Conservation (phyloP, 2,113 vertebrate genomes). For the Sus scrofa region DNA sequence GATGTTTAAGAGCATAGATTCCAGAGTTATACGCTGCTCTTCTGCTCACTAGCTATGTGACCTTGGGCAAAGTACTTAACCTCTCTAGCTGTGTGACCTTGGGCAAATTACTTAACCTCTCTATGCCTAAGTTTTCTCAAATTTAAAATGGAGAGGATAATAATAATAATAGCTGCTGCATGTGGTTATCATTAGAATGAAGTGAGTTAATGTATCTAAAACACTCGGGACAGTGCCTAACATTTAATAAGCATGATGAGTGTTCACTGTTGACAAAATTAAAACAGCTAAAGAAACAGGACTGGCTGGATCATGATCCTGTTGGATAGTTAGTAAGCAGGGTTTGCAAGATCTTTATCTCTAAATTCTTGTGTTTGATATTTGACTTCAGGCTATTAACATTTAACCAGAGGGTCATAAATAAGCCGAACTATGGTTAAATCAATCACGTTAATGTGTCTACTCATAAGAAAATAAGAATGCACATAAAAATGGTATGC, state of each 20-base stretch:
- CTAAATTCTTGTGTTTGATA: constrained; percentile 50
- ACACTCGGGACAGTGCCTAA: background rate
- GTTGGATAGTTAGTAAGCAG: background rate
- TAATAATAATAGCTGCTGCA: background rate
- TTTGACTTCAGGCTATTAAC: constrained; percentile 62
- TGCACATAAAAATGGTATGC: constrained; percentile 44
- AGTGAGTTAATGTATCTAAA: background rate
- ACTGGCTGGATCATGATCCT: background rate
- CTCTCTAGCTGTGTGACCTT: background rate
- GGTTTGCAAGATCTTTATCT: background rate
- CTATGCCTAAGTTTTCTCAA: background rate
- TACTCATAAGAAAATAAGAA: constrained; percentile 61
- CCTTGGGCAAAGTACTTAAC: background rate
- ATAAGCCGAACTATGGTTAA: constrained; percentile 65
- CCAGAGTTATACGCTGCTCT: background rate
- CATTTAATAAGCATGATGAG: background rate
- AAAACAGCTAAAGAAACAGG: constrained; percentile 11
- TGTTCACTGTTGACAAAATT: background rate
- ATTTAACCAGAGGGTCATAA: constrained; percentile 61
- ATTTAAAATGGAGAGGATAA: background rate
- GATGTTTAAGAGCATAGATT: background rate
- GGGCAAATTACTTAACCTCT: background rate
- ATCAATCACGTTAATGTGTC: constrained; percentile 29
- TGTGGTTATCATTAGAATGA: background rate
- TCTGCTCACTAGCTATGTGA: background rate